Evolutionary conservation across 1,140 invertebrate species (phyloP), one percentile per base, ranked within the genome.

Genomic region (Camponotus floridanus): DNA sequence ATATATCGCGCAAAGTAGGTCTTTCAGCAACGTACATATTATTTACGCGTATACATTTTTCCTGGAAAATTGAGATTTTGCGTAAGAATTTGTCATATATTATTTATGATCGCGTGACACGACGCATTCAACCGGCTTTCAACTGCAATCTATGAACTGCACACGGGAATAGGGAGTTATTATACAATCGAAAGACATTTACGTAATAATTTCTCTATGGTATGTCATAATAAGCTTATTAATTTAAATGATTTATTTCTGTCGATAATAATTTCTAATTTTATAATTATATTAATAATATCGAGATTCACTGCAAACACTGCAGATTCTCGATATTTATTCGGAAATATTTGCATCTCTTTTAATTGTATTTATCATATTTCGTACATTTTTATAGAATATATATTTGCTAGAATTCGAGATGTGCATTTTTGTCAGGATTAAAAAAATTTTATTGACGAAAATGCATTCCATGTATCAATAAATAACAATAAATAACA

Each of bases 101-200:
- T 74, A 83, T 83, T 74, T 74, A 74, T 2, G 70, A 57, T 57
- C 26, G 48, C 5, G 18, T 36, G 67, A 81, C 39, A 21, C 9
- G 26, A 45, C 18, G 68, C 39, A 55, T 18, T 3, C 36, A 4
- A 59, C 9, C 39, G 7, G 26, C n/a, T 83, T 73, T 83, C 59
- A 64, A 70, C 18, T 33, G 51, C 78, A 31, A 74, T 73, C 62
- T 33, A 13, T 36, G 26, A 59, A 33, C 8, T 62, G 39, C 15
- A 36, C 5, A 21, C 8, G n/a, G 21, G 31, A 36, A 70, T 31
- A 62, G 31, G 36, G 8, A 26, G 3, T 74, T 83, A 8, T 74
- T 83, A 83, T 39, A 70, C 45, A 57, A 78, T 13, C 0, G 3
- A 68, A 79, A 83, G 39, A 83, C 39, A 21, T 81, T 71, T 81